Percentiles rank a stretch among this genome's conserved stretches.
Evolutionary conservation across 2,113 vertebrate genomes (phyloP).

Genomic region (Hyperopisus bebe): DNA sequence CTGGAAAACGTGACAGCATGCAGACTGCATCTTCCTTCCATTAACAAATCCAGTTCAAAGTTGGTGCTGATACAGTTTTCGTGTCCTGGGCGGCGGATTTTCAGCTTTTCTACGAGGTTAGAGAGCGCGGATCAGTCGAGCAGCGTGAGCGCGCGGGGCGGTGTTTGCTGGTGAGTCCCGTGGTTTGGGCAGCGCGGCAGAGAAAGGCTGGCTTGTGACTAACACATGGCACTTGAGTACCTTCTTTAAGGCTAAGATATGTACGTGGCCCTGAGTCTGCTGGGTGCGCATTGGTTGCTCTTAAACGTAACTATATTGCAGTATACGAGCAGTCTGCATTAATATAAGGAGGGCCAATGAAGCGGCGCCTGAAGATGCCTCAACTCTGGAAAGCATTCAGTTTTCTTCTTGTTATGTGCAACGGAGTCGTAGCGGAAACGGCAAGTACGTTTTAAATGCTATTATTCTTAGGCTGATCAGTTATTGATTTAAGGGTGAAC

Average conservation of each 20-base stretch:
- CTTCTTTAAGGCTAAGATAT: background rate
- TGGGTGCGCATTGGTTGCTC: background rate
- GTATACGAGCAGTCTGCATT: background rate
- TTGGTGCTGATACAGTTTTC: background rate
- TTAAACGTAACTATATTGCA: background rate
- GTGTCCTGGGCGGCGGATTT: background rate
- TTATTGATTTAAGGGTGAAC: background rate
- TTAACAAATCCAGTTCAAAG: background rate
- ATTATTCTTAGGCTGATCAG: background rate
- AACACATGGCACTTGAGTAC: background rate
- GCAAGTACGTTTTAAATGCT: slow-evolving; percentile 32
- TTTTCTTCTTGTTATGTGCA: slow-evolving; percentile 19
- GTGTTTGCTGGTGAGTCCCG: background rate
- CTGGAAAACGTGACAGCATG: background rate
- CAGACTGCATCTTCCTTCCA: background rate
- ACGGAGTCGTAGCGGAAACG: slow-evolving; percentile 20
- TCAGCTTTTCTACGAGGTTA: background rate
- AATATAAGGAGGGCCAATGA: background rate
- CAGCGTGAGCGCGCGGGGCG: background rate
- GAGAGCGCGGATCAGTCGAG: background rate
- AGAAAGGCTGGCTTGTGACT: background rate
- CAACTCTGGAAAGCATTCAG: background rate
- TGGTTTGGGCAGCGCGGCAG: background rate
- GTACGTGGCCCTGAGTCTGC: background rate
- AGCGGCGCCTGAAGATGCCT: slow-evolving; percentile 7